Evolutionary conservation across 1,140 invertebrate species (phyloP).

Genomic region (Lysiphlebus fabarum): DNA sequence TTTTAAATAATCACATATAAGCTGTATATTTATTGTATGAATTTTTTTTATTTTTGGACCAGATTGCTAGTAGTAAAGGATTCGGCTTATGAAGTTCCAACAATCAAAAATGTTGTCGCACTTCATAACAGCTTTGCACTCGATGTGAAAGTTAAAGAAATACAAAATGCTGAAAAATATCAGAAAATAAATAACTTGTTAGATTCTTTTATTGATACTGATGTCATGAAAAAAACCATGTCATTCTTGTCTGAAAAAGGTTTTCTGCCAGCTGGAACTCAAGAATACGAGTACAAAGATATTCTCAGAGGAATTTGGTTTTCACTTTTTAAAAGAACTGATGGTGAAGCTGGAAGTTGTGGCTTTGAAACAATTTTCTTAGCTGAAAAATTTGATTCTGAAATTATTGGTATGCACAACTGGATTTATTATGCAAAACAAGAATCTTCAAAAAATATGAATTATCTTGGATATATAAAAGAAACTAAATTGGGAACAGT

Average conservation of each 20-base stretch:
- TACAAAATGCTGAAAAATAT: conserved; percentile 56
- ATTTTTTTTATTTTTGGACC: conserved; percentile 21
- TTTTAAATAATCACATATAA: background rate
- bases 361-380: conserved; percentile 64
- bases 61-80: conserved; percentile 47
- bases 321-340: conserved; percentile 57
- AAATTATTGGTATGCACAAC: conserved; percentile 62
- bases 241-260: conserved; percentile 59
- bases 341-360: conserved; percentile 54
- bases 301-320: conserved; percentile 57
- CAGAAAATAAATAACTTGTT: conserved; percentile 60
- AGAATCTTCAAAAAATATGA: conserved; percentile 52
- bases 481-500: conserved; percentile 51
- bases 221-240: conserved; percentile 59
- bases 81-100: conserved; percentile 50
- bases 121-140: conserved; percentile 55
- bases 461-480: conserved; percentile 61
- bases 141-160: conserved; percentile 57
- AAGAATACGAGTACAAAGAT: conserved; percentile 55
- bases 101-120: conserved; percentile 48
- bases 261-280: conserved; percentile 39
- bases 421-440: conserved; percentile 63
- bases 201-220: conserved; percentile 59
- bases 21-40: background rate
- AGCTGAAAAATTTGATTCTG: conserved; percentile 58